Percentiles rank a stretch among this genome's conserved stretches.
phyloP scores from a whole-genome alignment of 1,140 invertebrate species.

The Drosophila gunungcola region DNA sequence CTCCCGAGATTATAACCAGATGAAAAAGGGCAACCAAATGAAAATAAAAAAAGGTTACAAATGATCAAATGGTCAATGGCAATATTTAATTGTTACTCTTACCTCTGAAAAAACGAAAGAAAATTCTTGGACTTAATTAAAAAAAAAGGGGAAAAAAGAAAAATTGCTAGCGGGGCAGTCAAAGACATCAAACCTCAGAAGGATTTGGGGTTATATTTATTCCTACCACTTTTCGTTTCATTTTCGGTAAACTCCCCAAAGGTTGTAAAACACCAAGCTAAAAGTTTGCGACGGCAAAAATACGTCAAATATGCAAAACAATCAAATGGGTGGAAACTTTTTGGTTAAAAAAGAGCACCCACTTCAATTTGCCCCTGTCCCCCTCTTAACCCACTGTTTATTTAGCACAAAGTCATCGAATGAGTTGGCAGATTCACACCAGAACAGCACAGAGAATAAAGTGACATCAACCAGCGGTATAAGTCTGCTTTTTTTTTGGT shows the following conservation, averaged over 20 bases:
- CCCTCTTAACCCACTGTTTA: slow-evolving; percentile 1
- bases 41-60: slow-evolving; percentile 58
- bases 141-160: slow-evolving; percentile 28
- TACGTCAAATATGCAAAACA: slow-evolving; percentile 53
- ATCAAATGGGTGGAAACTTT: slow-evolving; percentile 36
- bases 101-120: slow-evolving; percentile 18
- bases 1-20: slow-evolving; percentile 67
- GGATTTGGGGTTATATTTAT: slow-evolving; percentile 26
- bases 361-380: slow-evolving; percentile 5
- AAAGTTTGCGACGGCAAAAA: slow-evolving; percentile 46
- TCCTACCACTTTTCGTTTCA: slow-evolving; percentile 16
- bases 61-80: slow-evolving; percentile 72
- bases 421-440: slow-evolving; percentile 39
- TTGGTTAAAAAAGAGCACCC: slow-evolving; percentile 22
- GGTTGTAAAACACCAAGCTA: slow-evolving; percentile 23
- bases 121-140: slow-evolving; percentile 62
- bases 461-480: slow-evolving; percentile 38
- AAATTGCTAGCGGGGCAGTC: slow-evolving; percentile 17
- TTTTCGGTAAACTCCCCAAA: slow-evolving; percentile 36
- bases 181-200: slow-evolving; percentile 54
- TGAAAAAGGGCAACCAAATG: slow-evolving; percentile 32
- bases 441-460: slow-evolving; percentile 23
- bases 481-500: slow-evolving; percentile 2
- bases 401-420: slow-evolving; percentile 47
- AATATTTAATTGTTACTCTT: slow-evolving; percentile 68